phyloP scores from a whole-genome alignment of 2,113 vertebrate species.

The Centropus bengalensis region DNA sequence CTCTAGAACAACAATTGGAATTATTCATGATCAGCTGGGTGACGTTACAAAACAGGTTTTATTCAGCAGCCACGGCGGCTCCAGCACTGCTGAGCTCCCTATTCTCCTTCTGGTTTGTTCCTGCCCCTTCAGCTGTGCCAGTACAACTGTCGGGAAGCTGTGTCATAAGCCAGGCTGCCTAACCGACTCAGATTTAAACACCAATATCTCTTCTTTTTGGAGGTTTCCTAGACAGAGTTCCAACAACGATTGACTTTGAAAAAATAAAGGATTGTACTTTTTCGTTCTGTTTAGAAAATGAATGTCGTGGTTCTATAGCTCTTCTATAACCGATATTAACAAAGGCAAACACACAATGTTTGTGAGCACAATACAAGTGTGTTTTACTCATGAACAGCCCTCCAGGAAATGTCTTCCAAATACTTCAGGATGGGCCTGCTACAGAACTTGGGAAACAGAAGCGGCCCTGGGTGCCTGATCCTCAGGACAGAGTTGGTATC shows the following conservation, averaged over 20 bases:
- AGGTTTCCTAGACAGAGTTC: not conserved
- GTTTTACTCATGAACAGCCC: not conserved
- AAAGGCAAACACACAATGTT: not conserved
- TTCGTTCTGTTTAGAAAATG: not conserved
- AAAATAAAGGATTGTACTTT: not conserved
- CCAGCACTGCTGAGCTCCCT: not conserved
- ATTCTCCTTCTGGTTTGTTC: not conserved
- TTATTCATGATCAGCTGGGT: not conserved
- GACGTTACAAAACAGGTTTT: not conserved
- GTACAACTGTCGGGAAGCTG: not conserved
- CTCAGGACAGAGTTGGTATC: not conserved
- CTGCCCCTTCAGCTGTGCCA: not conserved
- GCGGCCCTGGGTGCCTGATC: not conserved
- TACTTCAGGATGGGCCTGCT: not conserved
- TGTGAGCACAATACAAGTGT: not conserved
- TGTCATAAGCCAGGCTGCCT: not conserved
- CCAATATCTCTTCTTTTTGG: not conserved
- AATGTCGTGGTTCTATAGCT: not conserved
- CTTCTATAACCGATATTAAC: not conserved
- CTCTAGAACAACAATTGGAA: slow-evolving; percentile 76
- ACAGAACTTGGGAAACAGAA: not conserved
- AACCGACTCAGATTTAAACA: not conserved
- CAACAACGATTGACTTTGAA: not conserved
- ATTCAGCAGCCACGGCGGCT: not conserved
- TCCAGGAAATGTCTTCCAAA: not conserved